Evolutionary conservation across 2,113 vertebrate genomes (phyloP), one percentile per base, ranked within the genome.

Genomic region (Gobiocypris rarus): DNA sequence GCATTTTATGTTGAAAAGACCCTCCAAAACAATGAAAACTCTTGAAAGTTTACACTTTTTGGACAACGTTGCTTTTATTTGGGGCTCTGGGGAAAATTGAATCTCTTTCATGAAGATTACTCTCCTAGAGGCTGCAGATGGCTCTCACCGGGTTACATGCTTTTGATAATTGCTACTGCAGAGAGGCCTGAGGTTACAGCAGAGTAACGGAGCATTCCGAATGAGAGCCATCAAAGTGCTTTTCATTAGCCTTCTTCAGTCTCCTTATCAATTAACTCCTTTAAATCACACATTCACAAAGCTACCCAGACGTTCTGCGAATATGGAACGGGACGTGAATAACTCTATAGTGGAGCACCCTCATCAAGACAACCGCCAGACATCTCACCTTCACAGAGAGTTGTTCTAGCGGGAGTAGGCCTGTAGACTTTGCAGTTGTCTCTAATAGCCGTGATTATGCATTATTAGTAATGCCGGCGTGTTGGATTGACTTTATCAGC

Each of bases 61-160:
- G 76, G 76, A 70, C 75, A 31, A 54, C 45, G 38, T 11, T 45
- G 13, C 75, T 84, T 84, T 71, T 45, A 70, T 71, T 79, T 56
- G 17, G 24, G 71, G 63, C 83, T 84, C 83, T 58, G 75, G 75
- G 83, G 83, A 31, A 84, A 80, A 84, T 58, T 22, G 54, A 84
- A 84, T 84, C 75, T 70, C 80, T 73, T 84, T 84, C 67, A 58
- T 84, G 67, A 80, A 84, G 50, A 84, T 80, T 56, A 84, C 50
- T n/a, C 75, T 84, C 83, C 75, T 76, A 71, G 83, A 84, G 76
- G 63, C 83, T 84, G 75, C 83, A 84, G 83, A 84, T 84, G 83
- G 83, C 83, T 84, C 83, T 84, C 83, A 28, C 83, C 75, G 83
- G 75, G 75, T 80, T 80, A 84, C 83, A 80, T 71, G 83, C 75